Conservation (phyloP, 2,113 vertebrate species). For the Microtus montanus region DNA sequence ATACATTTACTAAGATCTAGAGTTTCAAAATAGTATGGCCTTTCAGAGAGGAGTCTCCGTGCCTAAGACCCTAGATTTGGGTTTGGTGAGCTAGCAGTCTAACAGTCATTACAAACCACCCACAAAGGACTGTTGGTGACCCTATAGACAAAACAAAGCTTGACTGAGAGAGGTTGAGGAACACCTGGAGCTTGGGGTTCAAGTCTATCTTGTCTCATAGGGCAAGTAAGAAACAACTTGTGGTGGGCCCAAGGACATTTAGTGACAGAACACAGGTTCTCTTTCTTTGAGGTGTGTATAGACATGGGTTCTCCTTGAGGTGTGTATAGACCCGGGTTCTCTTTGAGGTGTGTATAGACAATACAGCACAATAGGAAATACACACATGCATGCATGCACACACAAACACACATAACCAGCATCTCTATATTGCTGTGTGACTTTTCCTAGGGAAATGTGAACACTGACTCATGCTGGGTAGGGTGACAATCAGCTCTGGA, state of each 20-base stretch:
- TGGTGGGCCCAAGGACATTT: not conserved
- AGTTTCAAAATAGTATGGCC: not conserved
- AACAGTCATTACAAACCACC: not conserved
- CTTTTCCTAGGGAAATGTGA: not conserved
- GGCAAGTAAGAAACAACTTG: not conserved
- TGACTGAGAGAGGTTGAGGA: not conserved
- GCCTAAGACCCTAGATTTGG: not conserved
- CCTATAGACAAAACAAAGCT: not conserved
- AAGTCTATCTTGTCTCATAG: not conserved
- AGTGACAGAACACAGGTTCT: accelerated
- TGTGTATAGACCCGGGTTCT: no score
- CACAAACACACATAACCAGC: not conserved
- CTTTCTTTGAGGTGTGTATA: not conserved
- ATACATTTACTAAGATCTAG: not conserved
- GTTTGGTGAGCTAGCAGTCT: not conserved
- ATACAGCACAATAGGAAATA: not conserved
- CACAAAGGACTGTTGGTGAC: accelerated
- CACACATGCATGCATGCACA: not conserved
- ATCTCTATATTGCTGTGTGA: not conserved
- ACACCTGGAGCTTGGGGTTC: not conserved
- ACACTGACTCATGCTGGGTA: not conserved
- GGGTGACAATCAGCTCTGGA: not conserved
- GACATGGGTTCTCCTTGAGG: no score
- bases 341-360: not conserved
- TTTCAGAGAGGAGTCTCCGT: not conserved